Evolutionary conservation across 2,113 vertebrate genomes (phyloP), one percentile per base, ranked within the genome.

Genomic region (Albula goreensis): DNA sequence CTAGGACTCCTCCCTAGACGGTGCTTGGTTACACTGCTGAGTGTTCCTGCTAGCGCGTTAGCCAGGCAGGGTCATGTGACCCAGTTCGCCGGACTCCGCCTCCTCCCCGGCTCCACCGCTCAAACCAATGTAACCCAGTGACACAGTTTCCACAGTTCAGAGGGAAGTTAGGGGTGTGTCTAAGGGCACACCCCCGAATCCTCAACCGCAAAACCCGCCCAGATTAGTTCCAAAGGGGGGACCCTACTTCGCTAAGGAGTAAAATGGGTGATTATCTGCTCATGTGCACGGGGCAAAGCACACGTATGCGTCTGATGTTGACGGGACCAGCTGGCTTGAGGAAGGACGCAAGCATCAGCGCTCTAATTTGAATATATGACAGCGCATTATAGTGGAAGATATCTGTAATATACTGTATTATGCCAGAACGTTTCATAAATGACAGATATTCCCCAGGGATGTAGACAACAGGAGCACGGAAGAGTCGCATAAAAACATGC

Each of bases 81-180:
- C 94, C 90, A 91, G 10, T 88, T 91, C 88, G 25, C 0, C 50
- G 85, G 85, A 41, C 93, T 92, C 94, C 95, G 63, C 63, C 85
- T 92, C 94, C 85, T n/a, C 31, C 31, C 31, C 92, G 15, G 11
- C 88, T 84, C 85, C 60, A 66, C 84, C 89, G 8, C 81, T 74
- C 86, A 84, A 89, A 91, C 90, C 91, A 83, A 86, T 85, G 90
- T 95, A 94, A 95, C 95, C 95, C 94, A 96, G 94, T 96, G 95
- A 96, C 96, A 96, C 92, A 95, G 92, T 96, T 96, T 92, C 90
- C 90, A 41, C 84, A 70, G 50, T 25, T 85, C 80, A 82, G 50
- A 90, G 78, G 70, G 88, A 85, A 85, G 17, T 41, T 79, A 19
- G 87, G 84, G 22, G 17, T 81, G 22, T 53, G 70, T 85, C 82